Base-by-base conservation (phyloP, 53 echinoderm and acorn worm genomes). In the Holothuria scabra region DNA sequence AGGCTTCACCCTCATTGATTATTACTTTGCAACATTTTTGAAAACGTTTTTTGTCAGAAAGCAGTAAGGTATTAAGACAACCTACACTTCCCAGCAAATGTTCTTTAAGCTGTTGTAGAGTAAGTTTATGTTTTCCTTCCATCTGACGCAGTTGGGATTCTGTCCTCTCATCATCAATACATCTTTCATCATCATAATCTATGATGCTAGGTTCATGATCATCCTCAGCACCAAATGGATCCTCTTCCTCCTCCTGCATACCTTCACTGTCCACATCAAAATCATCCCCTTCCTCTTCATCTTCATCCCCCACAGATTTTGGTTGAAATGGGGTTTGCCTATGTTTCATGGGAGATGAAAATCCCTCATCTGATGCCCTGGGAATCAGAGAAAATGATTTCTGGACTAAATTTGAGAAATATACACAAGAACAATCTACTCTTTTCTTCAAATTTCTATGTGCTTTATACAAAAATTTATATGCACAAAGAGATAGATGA, bases 41-140 rank as follows among this genome's bases (percentile, higher is more conserved):
- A 5, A 60, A 67, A 84, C 26, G 19, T 48, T 18, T 44, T 44
- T 18, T 52, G 52, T 1, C 52, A 52, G 52, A 6, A 52, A 16
- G 1, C 18, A 16, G 18, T 18, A 52, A 12, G 18, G 14, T 14
- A 10, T 44, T 0, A 5, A 26, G 56, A 44, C 10, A 20, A 93
- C 97, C 94, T 86, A 96, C 97, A 88, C 90, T 90, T 21, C 97
- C 93, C 16, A 96, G 81, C 31, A 96, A 66, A 63, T 92, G 90
- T 31, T 97, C 97, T 67, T 97, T 97, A 41, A 97, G 85, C 65
- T 97, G 94, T 71, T 97, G 97, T n/a, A 97, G 92, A 1, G 92
- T 97, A 71, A 93, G 85, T 12, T 92, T 84, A 56, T 94, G 97
- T 35, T 88, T 92, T 26, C 87, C 93, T 52, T 90, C 97, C 46